Conservation (phyloP, 64 coral and sea anemone genomes). For the Porites australiensis region DNA sequence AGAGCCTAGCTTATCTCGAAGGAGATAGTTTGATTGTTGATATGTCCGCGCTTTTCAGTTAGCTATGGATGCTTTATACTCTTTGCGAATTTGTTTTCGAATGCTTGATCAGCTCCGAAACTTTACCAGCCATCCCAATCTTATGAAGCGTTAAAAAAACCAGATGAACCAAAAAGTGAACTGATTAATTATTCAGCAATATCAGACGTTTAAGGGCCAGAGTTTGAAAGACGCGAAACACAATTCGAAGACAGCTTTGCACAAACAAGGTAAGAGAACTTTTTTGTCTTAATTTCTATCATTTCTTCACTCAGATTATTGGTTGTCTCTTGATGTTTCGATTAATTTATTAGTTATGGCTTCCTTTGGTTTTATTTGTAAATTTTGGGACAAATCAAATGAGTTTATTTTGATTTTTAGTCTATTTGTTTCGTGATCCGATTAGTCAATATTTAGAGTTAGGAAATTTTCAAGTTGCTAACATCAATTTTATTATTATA, state of each 20-base stretch:
- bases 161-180: constrained; percentile 36
- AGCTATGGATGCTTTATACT: neutral
- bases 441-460: neutral
- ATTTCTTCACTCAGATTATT: neutral
- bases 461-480: neutral
- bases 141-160: constrained; percentile 52
- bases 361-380: constrained; percentile 29
- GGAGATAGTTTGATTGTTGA: too few relatives aligned
- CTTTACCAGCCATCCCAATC: constrained; percentile 34
- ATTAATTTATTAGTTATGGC: neutral
- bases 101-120: constrained; percentile 32
- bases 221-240: constrained; percentile 51
- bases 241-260: constrained; percentile 48
- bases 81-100: neutral
- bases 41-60: neutral
- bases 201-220: constrained; percentile 46
- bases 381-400: neutral
- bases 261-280: neutral
- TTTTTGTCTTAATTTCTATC: neutral
- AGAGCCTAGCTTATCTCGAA: too few relatives aligned
- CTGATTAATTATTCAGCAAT: constrained; percentile 35
- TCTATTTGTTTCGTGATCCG: neutral
- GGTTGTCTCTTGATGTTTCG: neutral
- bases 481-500: neutral
- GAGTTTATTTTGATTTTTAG: constrained; percentile 19